Evolutionary conservation across 2,113 vertebrate genomes (phyloP).

Genomic region (Lycocorax pyrrhopterus): DNA sequence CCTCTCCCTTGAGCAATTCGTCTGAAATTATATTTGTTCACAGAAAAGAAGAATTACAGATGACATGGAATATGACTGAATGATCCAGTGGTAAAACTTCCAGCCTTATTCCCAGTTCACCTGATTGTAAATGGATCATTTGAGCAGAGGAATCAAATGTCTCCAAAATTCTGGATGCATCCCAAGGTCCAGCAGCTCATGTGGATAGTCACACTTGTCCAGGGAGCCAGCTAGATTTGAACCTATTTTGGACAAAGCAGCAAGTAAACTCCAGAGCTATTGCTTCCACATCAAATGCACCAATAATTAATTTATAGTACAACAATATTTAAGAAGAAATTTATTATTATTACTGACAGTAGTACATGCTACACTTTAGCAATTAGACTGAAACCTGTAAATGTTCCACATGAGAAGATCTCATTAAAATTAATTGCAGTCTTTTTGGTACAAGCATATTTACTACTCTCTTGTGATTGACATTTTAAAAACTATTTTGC

Average conservation of each 20-base stretch:
- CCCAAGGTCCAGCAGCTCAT: neutral
- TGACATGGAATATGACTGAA: neutral
- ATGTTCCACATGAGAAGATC: neutral
- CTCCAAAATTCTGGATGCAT: neutral
- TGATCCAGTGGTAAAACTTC: neutral
- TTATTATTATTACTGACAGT: neutral
- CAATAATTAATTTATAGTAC: neutral
- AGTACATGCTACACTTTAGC: neutral
- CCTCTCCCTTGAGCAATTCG: neutral
- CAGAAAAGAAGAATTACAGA: neutral
- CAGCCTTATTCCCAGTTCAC: neutral
- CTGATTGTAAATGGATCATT: neutral
- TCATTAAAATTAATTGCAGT: neutral
- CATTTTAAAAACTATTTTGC: neutral
- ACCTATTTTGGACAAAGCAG: neutral
- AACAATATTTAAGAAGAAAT: neutral
- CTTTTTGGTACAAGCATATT: neutral
- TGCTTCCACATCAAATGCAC: neutral
- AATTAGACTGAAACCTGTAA: neutral
- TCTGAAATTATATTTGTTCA: neutral
- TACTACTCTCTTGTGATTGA: neutral
- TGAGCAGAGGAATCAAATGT: neutral
- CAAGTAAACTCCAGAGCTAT: neutral
- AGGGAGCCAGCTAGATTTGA: neutral
- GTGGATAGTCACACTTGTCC: neutral